Evolutionary conservation across 2,113 vertebrate species (phyloP).

Genomic region (Pluvialis apricaria): DNA sequence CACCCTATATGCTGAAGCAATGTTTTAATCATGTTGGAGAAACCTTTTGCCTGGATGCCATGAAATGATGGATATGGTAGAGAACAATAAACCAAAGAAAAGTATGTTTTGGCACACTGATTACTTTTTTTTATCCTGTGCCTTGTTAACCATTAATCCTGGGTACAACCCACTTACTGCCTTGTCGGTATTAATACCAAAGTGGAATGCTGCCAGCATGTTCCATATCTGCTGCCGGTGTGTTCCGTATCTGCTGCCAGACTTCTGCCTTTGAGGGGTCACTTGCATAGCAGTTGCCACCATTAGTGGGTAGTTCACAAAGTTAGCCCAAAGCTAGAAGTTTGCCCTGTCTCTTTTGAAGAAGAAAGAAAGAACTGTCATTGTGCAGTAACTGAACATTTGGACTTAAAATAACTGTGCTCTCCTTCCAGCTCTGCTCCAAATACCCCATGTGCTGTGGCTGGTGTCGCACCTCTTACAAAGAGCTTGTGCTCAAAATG

Average conservation of each 20-base stretch:
- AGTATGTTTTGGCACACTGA: background rate
- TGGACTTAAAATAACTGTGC: slow-evolving; percentile 19
- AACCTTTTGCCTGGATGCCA: background rate
- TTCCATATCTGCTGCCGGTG: background rate
- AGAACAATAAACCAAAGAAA: background rate
- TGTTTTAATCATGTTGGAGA: background rate
- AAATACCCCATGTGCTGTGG: background rate
- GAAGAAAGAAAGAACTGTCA: background rate
- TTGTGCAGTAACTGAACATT: background rate
- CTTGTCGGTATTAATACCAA: background rate
- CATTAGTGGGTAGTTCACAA: background rate
- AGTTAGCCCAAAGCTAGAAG: background rate
- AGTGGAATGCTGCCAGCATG: background rate
- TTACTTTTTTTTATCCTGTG: background rate
- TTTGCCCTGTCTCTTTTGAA: background rate
- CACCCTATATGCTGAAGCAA: background rate
- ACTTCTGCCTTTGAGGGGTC: background rate
- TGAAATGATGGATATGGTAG: background rate
- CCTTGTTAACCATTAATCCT: background rate
- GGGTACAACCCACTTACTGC: background rate
- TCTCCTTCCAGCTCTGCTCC: background rate
- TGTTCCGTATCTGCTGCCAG: background rate
- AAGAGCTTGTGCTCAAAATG: background rate
- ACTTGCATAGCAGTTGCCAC: background rate
- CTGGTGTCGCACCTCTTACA: background rate